Evolutionary conservation across 2,797 vertebrate species (phyloP).

Genomic region (Perdix hodgsoniae): DNA sequence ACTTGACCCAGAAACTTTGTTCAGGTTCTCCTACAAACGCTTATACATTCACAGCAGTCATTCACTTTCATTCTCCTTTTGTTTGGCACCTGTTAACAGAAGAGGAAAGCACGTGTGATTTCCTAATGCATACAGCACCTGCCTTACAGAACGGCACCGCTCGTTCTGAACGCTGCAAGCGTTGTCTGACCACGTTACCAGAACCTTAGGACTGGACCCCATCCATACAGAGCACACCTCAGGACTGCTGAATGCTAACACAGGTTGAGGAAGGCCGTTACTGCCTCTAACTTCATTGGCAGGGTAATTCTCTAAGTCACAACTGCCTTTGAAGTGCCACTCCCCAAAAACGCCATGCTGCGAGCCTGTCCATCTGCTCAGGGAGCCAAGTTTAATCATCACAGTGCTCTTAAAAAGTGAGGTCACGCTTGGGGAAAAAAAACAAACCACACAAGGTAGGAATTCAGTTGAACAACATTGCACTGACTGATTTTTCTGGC

Average conservation of each 20-base stretch:
- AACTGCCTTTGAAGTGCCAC: background rate
- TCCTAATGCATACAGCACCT: background rate
- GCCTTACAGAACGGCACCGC: background rate
- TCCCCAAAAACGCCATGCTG: background rate
- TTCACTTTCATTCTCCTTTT: conserved; percentile 83
- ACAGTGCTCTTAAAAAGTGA: background rate
- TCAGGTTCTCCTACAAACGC: conserved; percentile 73
- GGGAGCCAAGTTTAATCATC: background rate
- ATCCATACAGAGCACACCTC: background rate
- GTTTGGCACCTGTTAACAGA: conserved; percentile 81
- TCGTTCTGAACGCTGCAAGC: background rate
- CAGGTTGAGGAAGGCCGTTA: background rate
- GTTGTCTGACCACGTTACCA: rapidly evolving
- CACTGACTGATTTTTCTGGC: background rate
- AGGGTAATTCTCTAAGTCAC: background rate
- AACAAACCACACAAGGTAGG: rapidly evolving
- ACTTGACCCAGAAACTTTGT: conserved; percentile 77
- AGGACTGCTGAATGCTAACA: background rate
- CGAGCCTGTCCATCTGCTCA: background rate
- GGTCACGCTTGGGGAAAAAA: background rate
- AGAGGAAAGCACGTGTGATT: background rate
- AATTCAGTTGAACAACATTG: background rate
- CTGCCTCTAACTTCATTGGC: background rate
- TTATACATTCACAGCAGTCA: conserved; percentile 73
- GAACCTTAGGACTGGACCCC: background rate